Evolutionary conservation across 2,113 vertebrate genomes (phyloP), one percentile per base, ranked within the genome.

Genomic region (Psophia crepitans): DNA sequence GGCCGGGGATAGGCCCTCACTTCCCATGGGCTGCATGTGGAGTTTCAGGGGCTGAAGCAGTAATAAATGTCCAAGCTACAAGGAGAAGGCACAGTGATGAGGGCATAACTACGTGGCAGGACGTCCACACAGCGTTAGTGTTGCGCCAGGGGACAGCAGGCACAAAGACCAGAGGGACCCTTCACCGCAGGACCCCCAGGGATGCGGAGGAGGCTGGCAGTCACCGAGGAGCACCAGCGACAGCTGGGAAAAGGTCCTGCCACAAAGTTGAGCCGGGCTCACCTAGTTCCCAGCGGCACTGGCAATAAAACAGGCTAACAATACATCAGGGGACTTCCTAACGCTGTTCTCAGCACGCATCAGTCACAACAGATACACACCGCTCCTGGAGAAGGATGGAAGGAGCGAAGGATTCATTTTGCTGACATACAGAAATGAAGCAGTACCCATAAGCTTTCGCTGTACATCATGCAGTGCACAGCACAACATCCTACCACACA

Each of bases 401-500:
- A 60, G 49, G 71, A 44, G 53, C 0, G 0, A 66, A 61, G 48
- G 48, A 35, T 56, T 68, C 3, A 2, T 76, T 88, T 69, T 61
- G 54, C 64, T 77, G 63, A 53, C 33, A 5, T 4, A 5, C 14
- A 46, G 12, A 46, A 76, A 30, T 51, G 35, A 64, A 88, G 53
- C 17, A 26, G 15, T 24, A 53, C 37, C 28, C 7, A 1, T 58
- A 44, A 58, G n/a, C 57, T 60, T 35, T 39, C 86, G 30, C 49
- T 61, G 30, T 33, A 19, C 26, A 1, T 81, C 46, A 32, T 6
- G 3, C 39, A 24, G 10, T 3, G 48, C 27, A n/a, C 22, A 12
- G 39, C 48, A 6, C 12, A 24, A 5, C 1, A 0, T 5, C 11
- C 0, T 13, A 21, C 18, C 14, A 6, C 33, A 10, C 32, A 44